A percentile compares a stretch with the other conserved stretches of the same genome.
Conservation (phyloP, 2,888 invertebrate species). For the Sphecodes monilicornis region DNA sequence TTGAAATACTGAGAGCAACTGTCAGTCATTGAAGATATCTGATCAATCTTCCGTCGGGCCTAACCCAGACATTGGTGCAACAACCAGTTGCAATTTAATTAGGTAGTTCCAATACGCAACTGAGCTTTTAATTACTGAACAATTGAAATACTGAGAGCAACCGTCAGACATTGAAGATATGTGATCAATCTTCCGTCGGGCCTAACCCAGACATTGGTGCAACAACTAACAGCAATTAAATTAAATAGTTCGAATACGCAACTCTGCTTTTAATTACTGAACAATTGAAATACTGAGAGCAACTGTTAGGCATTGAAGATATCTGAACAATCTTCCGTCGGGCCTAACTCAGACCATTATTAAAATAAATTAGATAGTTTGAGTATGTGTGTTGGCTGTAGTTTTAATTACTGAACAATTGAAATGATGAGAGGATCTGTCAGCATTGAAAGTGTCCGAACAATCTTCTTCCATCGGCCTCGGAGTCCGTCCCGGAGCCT, state of each 20-base stretch:
- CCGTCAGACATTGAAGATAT: not conserved
- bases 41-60: not conserved
- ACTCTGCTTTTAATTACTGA: not conserved
- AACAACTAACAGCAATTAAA: no score
- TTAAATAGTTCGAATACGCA: no score
- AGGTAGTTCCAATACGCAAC: no score
- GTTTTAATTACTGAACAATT: no score
- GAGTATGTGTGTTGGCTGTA: no score
- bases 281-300: not conserved
- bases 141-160: not conserved
- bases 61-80: no score
- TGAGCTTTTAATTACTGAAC: no score
- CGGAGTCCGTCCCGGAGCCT: not conserved
- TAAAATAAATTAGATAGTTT: no score
- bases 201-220: no score
- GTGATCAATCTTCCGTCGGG: not conserved
- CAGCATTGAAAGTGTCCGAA: not conserved
- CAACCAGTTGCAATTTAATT: no score
- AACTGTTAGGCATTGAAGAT: not conserved
- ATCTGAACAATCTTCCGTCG: not conserved
- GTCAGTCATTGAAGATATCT: not conserved
- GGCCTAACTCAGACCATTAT: no score
- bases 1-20: not conserved
- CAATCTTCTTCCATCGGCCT: not conserved
- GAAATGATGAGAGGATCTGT: not conserved